These are phyloP conservation scores for Gymnoscopelus microlampas DNA, from an alignment of 2,797 vertebrate genomes.

Conservation along the genomic window DNA sequence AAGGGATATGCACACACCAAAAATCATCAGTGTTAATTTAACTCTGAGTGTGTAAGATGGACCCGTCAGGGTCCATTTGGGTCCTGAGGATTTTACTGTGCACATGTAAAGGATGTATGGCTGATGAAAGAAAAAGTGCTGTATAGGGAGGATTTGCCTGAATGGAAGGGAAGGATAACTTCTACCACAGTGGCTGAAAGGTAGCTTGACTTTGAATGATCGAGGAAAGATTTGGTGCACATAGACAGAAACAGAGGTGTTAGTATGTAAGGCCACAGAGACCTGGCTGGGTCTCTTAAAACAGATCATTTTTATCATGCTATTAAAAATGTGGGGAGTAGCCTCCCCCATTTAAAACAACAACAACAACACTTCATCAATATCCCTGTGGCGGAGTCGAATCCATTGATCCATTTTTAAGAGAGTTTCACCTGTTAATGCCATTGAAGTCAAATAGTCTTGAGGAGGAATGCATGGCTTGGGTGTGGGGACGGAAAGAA, in stretches of 20 bases:
- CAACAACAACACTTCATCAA: no score
- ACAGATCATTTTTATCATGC: background rate
- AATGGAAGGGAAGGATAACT: conserved; percentile 29
- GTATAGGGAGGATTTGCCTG: conserved; percentile 25
- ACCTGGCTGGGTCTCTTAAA: background rate
- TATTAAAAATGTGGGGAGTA: background rate
- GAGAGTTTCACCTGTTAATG: no score
- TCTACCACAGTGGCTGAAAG: conserved; percentile 15
- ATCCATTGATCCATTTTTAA: no score
- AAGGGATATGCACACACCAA: conserved; percentile 6
- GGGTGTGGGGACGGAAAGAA: no score
- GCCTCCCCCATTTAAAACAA: no score
- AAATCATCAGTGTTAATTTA: no score
- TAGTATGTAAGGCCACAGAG: background rate
- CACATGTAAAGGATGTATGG: conserved; percentile 26
- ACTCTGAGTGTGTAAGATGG: no score
- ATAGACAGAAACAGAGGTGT: conserved; percentile 8
- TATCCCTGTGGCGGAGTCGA: no score
- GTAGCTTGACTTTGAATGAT: background rate
- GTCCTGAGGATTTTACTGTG: no score
- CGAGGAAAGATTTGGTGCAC: conserved; percentile 10
- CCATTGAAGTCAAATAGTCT: no score
- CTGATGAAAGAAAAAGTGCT: conserved; percentile 29
- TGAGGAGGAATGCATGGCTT: no score
- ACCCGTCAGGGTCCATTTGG: no score